Evolutionary conservation across 1,140 invertebrate species (phyloP).

Genomic region (Limonius californicus): DNA sequence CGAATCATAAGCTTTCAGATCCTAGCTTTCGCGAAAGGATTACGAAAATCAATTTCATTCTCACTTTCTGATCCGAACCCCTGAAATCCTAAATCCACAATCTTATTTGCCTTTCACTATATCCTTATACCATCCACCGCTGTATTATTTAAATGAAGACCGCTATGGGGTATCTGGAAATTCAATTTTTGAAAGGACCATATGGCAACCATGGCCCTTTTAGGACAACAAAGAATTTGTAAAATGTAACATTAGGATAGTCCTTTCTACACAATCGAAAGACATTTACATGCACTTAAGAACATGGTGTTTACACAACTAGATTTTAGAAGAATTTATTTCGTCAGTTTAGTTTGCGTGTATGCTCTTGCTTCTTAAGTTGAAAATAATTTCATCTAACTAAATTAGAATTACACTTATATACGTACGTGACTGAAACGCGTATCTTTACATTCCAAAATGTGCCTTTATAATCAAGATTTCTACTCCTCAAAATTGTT

Average conservation of each 20-base stretch:
- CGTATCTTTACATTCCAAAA: too few species aligned
- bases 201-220: not conserved
- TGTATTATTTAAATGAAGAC: slow-evolving; percentile 13
- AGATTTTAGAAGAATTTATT: too few species aligned
- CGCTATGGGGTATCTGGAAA: not conserved
- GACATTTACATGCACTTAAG: too few species aligned
- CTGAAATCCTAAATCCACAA: slow-evolving; percentile 13
- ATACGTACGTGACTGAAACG: too few species aligned
- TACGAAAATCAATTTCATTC: slow-evolving; percentile 13
- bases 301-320: too few species aligned
- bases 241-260: not conserved
- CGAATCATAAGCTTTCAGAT: slow-evolving; percentile 11
- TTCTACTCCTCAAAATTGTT: too few species aligned
- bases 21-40: slow-evolving; percentile 11
- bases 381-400: too few species aligned
- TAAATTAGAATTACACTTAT: too few species aligned
- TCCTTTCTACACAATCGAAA: too few species aligned
- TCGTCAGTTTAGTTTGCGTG: too few species aligned
- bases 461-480: too few species aligned
- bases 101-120: slow-evolving; percentile 13
- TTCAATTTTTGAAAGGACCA: not conserved
- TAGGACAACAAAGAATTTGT: not conserved
- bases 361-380: too few species aligned
- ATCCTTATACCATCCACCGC: not conserved
- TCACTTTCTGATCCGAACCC: slow-evolving; percentile 10